A percentile compares a stretch with the other conserved stretches of the same genome.
Evolutionary conservation across 2,113 vertebrate genomes (phyloP).

Genomic region (Clarias gariepinus): DNA sequence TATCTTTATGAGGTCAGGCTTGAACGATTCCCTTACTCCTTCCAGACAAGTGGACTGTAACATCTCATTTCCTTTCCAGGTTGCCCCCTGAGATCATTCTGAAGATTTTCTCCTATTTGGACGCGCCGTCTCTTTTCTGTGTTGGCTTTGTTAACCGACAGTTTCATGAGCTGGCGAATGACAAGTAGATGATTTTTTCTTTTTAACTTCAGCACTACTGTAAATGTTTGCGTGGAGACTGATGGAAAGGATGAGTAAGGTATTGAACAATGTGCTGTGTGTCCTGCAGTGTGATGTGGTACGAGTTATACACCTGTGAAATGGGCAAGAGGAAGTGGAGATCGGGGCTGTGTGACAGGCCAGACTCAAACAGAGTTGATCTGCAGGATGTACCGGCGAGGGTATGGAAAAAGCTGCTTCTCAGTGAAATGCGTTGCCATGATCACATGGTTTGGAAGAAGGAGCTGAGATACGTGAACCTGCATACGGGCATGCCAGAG

Average conservation of each 20-base stretch:
- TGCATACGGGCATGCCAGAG: slow-evolving; percentile 76
- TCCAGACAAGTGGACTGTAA: neutral
- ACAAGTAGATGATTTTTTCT: slow-evolving; percentile 80
- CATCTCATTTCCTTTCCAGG: slow-evolving; percentile 62
- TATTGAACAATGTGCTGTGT: neutral
- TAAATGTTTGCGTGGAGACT: neutral
- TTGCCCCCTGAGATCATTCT: slow-evolving; percentile 82
- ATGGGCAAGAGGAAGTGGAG: slow-evolving; percentile 57
- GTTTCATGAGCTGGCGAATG: slow-evolving; percentile 79
- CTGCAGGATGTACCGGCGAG: slow-evolving; percentile 63
- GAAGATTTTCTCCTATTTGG: slow-evolving; percentile 85
- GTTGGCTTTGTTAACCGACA: slow-evolving; percentile 77
- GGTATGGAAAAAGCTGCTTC: slow-evolving; percentile 83
- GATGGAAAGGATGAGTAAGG: neutral
- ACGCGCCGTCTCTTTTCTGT: slow-evolving; percentile 75
- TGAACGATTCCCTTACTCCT: neutral
- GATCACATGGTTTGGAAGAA: slow-evolving; percentile 66
- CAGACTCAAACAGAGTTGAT: slow-evolving; percentile 43
- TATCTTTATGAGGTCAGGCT: neutral
- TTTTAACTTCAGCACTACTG: too few species aligned
- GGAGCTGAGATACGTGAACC: slow-evolving; percentile 69
- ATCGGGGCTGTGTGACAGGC: slow-evolving; percentile 46
- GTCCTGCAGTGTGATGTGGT: slow-evolving; percentile 78
- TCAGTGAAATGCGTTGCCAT: slow-evolving; percentile 68
- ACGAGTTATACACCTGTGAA: slow-evolving; percentile 70